Conservation (phyloP, 2,888 invertebrate genomes). For the Cecidostiba fungosa region DNA sequence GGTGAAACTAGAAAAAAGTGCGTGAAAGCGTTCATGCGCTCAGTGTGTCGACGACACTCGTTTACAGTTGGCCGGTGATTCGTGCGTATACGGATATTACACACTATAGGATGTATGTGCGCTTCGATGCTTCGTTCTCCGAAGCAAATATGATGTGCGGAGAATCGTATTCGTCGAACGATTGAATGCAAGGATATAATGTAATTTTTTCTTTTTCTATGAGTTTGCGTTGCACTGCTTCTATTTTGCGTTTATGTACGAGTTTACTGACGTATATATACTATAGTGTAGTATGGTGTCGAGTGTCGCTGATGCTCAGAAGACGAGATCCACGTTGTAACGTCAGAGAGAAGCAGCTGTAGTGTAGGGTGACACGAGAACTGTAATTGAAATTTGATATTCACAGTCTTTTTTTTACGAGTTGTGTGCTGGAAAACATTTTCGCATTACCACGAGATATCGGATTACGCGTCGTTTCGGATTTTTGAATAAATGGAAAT, state of each 20-base stretch:
- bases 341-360: not conserved
- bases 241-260: not conserved
- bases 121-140: not conserved
- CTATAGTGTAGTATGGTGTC: not conserved
- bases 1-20: not conserved
- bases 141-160: not conserved
- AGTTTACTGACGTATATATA: not conserved
- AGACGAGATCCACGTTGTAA: not conserved
- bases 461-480: not conserved
- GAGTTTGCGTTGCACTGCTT: not conserved
- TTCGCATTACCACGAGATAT: constrained; percentile 1
- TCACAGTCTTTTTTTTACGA: not conserved
- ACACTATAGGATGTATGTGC: not conserved
- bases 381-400: constrained; percentile 21
- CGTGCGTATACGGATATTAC: not conserved
- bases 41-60: not conserved
- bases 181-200: not conserved
- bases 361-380: constrained; percentile 16
- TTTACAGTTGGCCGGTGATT: not conserved
- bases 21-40: not conserved
- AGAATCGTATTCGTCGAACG: not conserved
- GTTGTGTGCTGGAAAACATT: not conserved
- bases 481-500: not conserved
- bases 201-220: not conserved
- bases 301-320: not conserved